A percentile compares a stretch with the other conserved stretches of the same genome.
phyloP scores from a whole-genome alignment of 1,140 invertebrate species.

The Ceratoteleas bidentatus region DNA sequence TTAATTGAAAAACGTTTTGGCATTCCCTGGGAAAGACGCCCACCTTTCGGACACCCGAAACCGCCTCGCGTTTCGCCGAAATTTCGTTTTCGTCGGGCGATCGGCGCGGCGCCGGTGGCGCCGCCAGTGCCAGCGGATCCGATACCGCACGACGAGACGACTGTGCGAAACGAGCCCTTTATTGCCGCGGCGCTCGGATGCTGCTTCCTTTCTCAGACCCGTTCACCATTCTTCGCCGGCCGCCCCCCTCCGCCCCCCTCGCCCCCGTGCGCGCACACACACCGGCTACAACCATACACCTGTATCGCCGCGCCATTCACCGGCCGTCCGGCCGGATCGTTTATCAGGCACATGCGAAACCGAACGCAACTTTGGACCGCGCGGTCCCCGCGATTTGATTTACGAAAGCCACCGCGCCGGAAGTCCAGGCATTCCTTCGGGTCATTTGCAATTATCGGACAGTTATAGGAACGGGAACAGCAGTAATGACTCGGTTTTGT shows the following conservation, averaged over 20 bases:
- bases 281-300: conserved; percentile 48
- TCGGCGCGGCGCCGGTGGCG: too few species aligned
- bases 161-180: conserved; percentile 77
- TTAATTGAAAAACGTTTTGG: too few species aligned
- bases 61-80: too few species aligned
- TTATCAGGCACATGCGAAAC: conserved; percentile 41
- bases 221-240: conserved; percentile 64
- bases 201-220: conserved; percentile 78
- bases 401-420: conserved; percentile 18
- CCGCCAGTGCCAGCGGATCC: conserved; percentile 39
- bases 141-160: conserved; percentile 60
- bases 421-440: conserved; percentile 11
- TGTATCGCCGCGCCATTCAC: conserved; percentile 58
- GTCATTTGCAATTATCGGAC: conserved; percentile 13
- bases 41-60: too few species aligned
- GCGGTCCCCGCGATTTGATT: conserved; percentile 1
- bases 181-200: conserved; percentile 77
- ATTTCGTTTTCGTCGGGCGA: too few species aligned
- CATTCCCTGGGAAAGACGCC: too few species aligned
- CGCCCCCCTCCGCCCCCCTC: conserved; percentile 14
- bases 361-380: conserved; percentile 17
- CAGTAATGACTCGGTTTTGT: conserved; percentile 6
- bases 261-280: conserved; percentile 1
- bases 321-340: conserved; percentile 46
- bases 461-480: conserved; percentile 33